These are phyloP conservation scores for Phaethon lepturus DNA, from an alignment of 2,113 vertebrate genomes.

Conservation along the genomic window DNA sequence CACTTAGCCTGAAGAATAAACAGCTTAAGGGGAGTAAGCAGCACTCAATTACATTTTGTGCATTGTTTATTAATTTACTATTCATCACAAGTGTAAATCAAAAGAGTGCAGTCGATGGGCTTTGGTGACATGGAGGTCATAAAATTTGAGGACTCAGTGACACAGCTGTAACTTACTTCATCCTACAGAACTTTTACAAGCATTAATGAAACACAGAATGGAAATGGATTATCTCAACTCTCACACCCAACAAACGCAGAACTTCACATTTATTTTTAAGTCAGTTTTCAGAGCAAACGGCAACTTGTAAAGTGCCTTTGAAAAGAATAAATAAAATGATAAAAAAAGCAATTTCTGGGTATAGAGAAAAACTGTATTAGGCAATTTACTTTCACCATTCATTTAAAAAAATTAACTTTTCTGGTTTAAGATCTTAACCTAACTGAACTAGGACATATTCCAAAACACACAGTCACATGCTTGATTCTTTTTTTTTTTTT, in stretches of 20 bases:
- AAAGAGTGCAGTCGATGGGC: background rate
- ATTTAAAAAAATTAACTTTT: background rate
- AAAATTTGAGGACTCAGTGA: background rate
- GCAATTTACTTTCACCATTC: background rate
- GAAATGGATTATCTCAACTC: background rate
- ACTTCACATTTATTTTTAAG: background rate
- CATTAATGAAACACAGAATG: background rate
- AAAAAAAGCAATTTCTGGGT: background rate
- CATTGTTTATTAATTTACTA: background rate
- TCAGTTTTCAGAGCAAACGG: background rate
- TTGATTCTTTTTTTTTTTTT: background rate
- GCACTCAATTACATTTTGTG: background rate
- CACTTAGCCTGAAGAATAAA: background rate
- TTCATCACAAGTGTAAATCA: background rate
- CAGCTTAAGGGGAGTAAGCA: background rate
- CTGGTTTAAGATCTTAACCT: background rate
- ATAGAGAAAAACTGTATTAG: background rate
- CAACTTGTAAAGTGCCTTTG: background rate
- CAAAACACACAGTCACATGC: background rate
- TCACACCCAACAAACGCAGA: background rate
- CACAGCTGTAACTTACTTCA: background rate
- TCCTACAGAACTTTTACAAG: background rate
- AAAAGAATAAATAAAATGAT: background rate
- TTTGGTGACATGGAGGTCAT: background rate
- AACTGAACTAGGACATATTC: background rate